Evolutionary conservation across 1,140 invertebrate species (phyloP).

Genomic region (Saccostrea cuccullata): DNA sequence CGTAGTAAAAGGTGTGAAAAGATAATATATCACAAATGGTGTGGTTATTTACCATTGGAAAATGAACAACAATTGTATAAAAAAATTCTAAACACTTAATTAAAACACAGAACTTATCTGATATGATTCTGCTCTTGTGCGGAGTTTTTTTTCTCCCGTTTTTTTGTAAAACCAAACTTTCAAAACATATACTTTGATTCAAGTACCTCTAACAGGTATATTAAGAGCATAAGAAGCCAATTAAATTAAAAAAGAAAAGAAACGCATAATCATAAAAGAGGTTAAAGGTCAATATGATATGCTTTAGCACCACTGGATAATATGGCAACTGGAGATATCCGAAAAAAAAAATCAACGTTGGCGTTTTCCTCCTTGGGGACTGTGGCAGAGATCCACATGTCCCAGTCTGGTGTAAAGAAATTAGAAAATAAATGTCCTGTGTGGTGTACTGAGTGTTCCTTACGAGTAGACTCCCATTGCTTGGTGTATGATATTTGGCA

Average conservation of each 20-base stretch:
- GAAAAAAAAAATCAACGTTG: slow-evolving; percentile 14
- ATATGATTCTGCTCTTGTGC: slow-evolving; percentile 9
- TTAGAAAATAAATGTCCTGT: slow-evolving; percentile 7
- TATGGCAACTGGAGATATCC: slow-evolving; percentile 1
- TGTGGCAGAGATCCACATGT: neutral
- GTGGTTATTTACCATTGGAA: slow-evolving; percentile 3
- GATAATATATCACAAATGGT: slow-evolving; percentile 2
- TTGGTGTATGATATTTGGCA: slow-evolving; percentile 25
- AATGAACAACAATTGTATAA: neutral
- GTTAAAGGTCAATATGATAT: slow-evolving; percentile 39
- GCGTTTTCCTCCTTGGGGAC: neutral
- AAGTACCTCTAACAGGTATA: neutral
- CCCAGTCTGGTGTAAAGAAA: slow-evolving; percentile 10
- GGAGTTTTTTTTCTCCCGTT: neutral
- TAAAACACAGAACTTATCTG: slow-evolving; percentile 6
- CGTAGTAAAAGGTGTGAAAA: neutral
- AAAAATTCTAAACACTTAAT: neutral
- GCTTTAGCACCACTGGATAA: slow-evolving; percentile 27
- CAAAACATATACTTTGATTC: neutral
- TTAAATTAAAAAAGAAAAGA: neutral
- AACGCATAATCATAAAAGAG: neutral
- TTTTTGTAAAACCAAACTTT: neutral
- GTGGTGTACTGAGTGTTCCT: slow-evolving; percentile 40
- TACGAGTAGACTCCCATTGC: slow-evolving; percentile 41
- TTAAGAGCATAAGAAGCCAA: neutral